Evolutionary conservation across 2,888 invertebrate species (phyloP).

Genomic region (Diaphora mendica): DNA sequence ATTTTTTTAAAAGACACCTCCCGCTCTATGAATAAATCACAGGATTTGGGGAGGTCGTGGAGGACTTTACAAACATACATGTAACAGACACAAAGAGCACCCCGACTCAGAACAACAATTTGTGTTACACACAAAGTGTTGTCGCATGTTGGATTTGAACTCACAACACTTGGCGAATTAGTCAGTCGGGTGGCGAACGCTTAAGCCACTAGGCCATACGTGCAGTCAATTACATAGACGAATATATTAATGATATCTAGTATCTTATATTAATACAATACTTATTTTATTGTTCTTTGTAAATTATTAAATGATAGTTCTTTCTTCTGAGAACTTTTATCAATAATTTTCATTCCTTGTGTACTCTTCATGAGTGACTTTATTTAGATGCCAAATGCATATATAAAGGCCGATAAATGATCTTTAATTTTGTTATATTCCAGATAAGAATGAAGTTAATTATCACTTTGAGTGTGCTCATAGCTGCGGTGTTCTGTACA

Average conservation of each 20-base stretch:
- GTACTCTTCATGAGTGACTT: neutral
- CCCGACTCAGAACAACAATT: no score
- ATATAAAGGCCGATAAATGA: neutral
- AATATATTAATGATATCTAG: neutral
- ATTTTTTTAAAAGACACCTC: no score
- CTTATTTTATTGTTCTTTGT: neutral
- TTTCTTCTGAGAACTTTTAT: neutral
- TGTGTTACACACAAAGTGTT: no score
- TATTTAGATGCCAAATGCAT: neutral
- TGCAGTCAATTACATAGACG: no score
- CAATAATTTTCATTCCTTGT: neutral
- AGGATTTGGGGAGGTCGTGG: no score
- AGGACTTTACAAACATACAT: no score
- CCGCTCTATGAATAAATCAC: no score
- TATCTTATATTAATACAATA: neutral
- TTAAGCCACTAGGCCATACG: no score
- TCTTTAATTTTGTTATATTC: conserved; percentile 10
- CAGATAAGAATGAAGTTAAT: conserved; percentile 62
- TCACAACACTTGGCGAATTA: no score
- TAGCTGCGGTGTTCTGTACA: conserved; percentile 65
- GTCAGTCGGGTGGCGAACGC: no score
- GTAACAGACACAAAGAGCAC: no score
- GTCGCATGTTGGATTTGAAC: no score
- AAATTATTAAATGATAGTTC: neutral
- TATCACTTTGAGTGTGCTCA: conserved; percentile 55